Conservation (phyloP, 1,140 invertebrate genomes). For the Listronotus bonariensis region DNA sequence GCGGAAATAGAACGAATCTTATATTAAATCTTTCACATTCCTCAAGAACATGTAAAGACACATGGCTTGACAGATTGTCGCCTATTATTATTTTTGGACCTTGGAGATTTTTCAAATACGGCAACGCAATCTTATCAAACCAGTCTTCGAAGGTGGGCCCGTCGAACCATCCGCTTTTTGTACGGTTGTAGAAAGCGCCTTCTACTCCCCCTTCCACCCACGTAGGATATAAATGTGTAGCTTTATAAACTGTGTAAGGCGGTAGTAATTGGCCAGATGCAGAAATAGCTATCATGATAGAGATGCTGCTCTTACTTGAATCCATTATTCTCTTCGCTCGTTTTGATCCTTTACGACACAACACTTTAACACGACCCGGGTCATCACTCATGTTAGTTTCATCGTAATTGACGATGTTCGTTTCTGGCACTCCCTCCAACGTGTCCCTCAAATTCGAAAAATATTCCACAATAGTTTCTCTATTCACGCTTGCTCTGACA, state of each 20-base stretch:
- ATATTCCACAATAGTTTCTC: constrained; percentile 3
- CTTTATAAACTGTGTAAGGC: not conserved
- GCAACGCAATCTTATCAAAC: constrained; percentile 1
- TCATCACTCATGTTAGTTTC: not conserved
- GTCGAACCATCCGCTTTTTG: not conserved
- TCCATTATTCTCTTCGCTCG: not conserved
- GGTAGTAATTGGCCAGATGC: not conserved
- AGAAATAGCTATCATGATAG: constrained; percentile 1
- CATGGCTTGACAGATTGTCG: not conserved
- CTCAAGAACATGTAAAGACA: no score
- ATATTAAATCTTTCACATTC: not conserved
- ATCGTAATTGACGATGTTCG: constrained; percentile 2
- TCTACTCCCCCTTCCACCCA: constrained; percentile 2
- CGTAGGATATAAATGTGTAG: not conserved
- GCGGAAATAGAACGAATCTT: constrained; percentile 2
- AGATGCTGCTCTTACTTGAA: constrained; percentile 3
- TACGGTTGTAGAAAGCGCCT: constrained; percentile 2
- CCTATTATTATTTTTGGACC: not conserved
- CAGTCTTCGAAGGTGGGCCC: not conserved
- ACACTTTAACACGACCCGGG: constrained; percentile 1
- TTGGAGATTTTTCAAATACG: constrained; percentile 2
- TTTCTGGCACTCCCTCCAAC: not conserved
- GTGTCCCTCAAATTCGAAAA: not conserved
- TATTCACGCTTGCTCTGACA: no score
- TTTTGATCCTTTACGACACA: not conserved